These are phyloP conservation scores for Melolontha melolontha DNA, from an alignment of 2,888 invertebrate species.

Conservation along the genomic window DNA sequence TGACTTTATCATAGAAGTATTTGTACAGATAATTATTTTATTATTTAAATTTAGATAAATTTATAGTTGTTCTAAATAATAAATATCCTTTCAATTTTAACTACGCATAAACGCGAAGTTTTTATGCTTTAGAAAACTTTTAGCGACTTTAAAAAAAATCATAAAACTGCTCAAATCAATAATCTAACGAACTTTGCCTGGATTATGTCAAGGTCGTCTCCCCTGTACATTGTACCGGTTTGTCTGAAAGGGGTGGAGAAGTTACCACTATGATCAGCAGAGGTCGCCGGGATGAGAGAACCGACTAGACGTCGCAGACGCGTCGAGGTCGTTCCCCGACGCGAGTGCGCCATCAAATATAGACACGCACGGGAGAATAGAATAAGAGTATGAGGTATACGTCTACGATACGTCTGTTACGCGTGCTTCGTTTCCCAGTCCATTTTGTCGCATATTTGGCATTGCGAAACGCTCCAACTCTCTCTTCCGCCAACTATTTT, in stretches of 20 bases:
- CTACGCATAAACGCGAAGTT: too few relatives aligned
- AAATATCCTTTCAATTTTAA: too few relatives aligned
- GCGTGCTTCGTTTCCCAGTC: constrained; percentile 21
- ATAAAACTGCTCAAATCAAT: neutral
- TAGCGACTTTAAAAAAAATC: too few relatives aligned
- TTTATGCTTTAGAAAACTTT: too few relatives aligned
- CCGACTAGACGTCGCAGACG: constrained; percentile 38
- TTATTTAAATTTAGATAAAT: too few relatives aligned
- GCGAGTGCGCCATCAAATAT: constrained; percentile 41
- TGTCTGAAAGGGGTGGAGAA: constrained; percentile 32
- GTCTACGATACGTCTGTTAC: constrained; percentile 31
- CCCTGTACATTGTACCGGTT: constrained; percentile 1
- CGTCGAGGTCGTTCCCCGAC: constrained; percentile 47
- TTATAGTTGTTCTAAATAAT: too few relatives aligned
- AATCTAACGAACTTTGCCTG: constrained; percentile 8
- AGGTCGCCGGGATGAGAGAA: constrained; percentile 34
- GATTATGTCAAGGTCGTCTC: constrained; percentile 41
- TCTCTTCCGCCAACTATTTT: constrained; percentile 20
- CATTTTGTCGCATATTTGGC: constrained; percentile 38
- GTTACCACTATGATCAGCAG: constrained; percentile 18
- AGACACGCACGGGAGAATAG: constrained; percentile 35
- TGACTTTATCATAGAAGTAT: too few relatives aligned
- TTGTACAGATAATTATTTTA: too few relatives aligned
- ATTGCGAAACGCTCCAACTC: constrained; percentile 17
- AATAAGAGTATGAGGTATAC: constrained; percentile 28